Evolutionary conservation across 2,888 invertebrate species (phyloP), one percentile per base, ranked within the genome.

Genomic region (Drosophila stalkeri): DNA sequence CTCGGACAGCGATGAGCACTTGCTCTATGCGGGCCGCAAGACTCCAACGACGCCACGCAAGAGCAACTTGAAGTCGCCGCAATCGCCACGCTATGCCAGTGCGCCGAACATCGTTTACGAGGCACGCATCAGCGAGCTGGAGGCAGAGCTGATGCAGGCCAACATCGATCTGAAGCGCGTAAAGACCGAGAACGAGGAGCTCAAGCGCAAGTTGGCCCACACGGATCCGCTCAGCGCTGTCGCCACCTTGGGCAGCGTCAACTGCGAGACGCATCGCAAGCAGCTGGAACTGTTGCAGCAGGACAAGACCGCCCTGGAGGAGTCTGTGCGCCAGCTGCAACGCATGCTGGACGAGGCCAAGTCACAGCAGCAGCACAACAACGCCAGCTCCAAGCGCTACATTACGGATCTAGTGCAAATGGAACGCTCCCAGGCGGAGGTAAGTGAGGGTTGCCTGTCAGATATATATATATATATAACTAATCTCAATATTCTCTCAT

Each of bases 91-190:
- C 14, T 94, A 94, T 54, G 87, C 96, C 14, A 96, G 96, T 89
- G 96, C 96, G 0, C 97, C 97, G 0, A 96, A 95, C 78, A 97
- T 97, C 68, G 96, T 97, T 27, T 97, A 96, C 89, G 97, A 97
- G 92, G 97, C 97, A 0, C 94, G 96, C 73, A 97, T 97, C 61
- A 96, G 97, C 4, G 97, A 97, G 88, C 91, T 97, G 65, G 97
- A 97, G 90, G 97, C 97, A 0, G 97, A 97, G 85, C 92, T 97
- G 51, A 95, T 96, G 9, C 97, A 97, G 91, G 93, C 96, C 0
- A 96, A 94, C 90, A 96, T 97, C 63, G 97, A 97, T 83, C 92
- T 97, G 39, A 95, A 95, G 88, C 96, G 97, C 90, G 92, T 96
- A 1, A 95, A 95, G 84, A 96, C 95, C 63, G 96, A 96, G 72